Percentiles rank a stretch among this genome's conserved stretches.
phyloP scores from a whole-genome alignment of 2,888 invertebrate species.

The Vanessa cardui region DNA sequence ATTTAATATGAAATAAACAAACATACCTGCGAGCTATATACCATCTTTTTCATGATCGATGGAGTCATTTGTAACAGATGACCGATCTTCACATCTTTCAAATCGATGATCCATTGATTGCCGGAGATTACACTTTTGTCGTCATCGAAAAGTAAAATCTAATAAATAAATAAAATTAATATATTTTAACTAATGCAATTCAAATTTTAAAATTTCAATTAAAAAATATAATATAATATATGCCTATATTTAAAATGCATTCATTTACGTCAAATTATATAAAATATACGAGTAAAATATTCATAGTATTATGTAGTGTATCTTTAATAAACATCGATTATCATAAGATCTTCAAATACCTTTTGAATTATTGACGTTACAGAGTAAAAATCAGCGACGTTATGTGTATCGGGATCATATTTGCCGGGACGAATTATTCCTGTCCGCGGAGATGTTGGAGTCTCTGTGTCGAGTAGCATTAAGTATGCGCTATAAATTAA shows the following conservation, averaged over 20 bases:
- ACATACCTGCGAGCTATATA: conserved; percentile 60
- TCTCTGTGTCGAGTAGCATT: conserved; percentile 57
- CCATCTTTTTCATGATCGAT: conserved; percentile 77
- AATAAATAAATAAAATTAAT: conserved; percentile 24
- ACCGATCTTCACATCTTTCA: conserved; percentile 71
- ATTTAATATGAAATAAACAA: conserved; percentile 9
- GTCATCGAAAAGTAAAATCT: conserved; percentile 77
- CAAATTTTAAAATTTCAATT: too few relatives aligned
- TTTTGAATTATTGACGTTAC: conserved; percentile 52
- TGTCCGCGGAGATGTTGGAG: conserved; percentile 68
- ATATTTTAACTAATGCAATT: too few relatives aligned
- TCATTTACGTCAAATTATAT: too few relatives aligned
- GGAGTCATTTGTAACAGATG: conserved; percentile 81
- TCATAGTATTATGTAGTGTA: too few relatives aligned
- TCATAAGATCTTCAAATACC: conserved; percentile 44
- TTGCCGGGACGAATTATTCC: conserved; percentile 77
- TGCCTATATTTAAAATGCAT: too few relatives aligned
- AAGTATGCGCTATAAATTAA: conserved; percentile 36
- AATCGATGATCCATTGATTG: conserved; percentile 73
- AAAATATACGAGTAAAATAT: too few relatives aligned
- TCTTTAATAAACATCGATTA: too few relatives aligned
- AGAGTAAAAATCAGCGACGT: conserved; percentile 56
- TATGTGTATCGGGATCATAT: conserved; percentile 69
- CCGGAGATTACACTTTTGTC: conserved; percentile 77
- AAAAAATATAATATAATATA: too few relatives aligned